Base-by-base conservation (phyloP, 1,140 invertebrate species). In the Pogonognathellus flavescens region DNA sequence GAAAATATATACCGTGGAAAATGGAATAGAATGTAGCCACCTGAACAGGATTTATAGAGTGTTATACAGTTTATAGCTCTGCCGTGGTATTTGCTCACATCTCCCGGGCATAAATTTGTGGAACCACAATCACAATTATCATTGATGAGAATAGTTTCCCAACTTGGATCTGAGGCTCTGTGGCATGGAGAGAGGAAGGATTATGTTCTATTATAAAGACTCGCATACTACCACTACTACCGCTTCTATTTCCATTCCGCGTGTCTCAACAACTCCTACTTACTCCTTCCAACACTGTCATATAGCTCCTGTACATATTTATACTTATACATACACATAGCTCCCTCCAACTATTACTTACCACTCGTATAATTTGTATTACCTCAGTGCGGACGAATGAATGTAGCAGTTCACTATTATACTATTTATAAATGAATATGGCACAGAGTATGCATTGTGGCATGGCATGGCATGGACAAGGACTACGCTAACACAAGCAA, bases 81-180 rank as follows among this genome's bases (percentile, higher is more conserved):
- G 59, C n/a, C 20, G n/a, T 81, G 80, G 50, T 57, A 83, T 83
- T 83, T 50, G 50, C 82, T 83, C 14, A 18, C 82, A 50, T 60
- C 55, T 81, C 55, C 22, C 10, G 59, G 59, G 59, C 82, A 83
- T 83, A 83, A 83, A 83, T 83, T 83, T 83, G 82, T 31, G 57
- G 57, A 60, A 83, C 82, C 82, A 83, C 82, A 83, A 83, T 83
- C 82, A 83, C 82, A 83, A 83, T 83, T 83, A 83, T 83, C 82
- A 83, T 83, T 83, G 82, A 83, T 83, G 82, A 83, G 82, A 83
- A 83, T 83, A 83, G 82, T 83, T 83, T 83, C 82, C 22, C 57
- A 66, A 83, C 50, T 83, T 83, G 60, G 59, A 83, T 83, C 80
- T 76, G 14, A 50, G 41, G 70, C 70, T 66, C 62, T 81, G 82